Percentiles rank a stretch among this genome's conserved stretches.
phyloP scores from a whole-genome alignment of 2,888 invertebrate species.

The Petrophora chlorosata region DNA sequence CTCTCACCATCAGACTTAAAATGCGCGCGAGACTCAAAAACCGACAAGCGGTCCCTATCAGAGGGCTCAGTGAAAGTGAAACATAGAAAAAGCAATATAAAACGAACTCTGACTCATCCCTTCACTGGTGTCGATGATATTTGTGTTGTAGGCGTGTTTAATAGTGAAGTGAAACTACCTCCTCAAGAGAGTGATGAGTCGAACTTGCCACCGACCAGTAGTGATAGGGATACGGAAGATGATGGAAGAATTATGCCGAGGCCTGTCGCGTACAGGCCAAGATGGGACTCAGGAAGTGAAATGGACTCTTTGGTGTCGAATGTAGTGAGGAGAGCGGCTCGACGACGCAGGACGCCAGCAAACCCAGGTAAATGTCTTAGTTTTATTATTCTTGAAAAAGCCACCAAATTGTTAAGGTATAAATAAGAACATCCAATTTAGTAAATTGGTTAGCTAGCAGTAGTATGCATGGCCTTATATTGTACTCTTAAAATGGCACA shows the following conservation, averaged over 20 bases:
- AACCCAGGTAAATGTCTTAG: constrained; percentile 78
- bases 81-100: constrained; percentile 77
- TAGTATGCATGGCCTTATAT: no score
- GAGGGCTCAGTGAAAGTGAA: constrained; percentile 78
- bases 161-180: constrained; percentile 59
- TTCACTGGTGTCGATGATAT: constrained; percentile 72
- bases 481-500: no score
- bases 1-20: constrained; percentile 77
- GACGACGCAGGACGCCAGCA: constrained; percentile 80
- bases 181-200: constrained; percentile 75
- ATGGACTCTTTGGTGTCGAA: constrained; percentile 86
- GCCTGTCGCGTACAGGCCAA: constrained; percentile 58
- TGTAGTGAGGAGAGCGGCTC: constrained; percentile 86
- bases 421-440: no score
- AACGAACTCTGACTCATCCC: constrained; percentile 78
- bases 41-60: constrained; percentile 74
- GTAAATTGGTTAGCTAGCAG: no score
- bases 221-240: constrained; percentile 80
- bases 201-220: constrained; percentile 75
- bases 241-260: constrained; percentile 63
- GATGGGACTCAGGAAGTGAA: constrained; percentile 81
- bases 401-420: no score
- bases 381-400: no score
- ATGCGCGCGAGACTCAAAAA: constrained; percentile 63
- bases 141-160: constrained; percentile 56